Evolutionary conservation across 2,797 vertebrate genomes (phyloP).

Genomic region (Poeciliopsis gracilis): DNA sequence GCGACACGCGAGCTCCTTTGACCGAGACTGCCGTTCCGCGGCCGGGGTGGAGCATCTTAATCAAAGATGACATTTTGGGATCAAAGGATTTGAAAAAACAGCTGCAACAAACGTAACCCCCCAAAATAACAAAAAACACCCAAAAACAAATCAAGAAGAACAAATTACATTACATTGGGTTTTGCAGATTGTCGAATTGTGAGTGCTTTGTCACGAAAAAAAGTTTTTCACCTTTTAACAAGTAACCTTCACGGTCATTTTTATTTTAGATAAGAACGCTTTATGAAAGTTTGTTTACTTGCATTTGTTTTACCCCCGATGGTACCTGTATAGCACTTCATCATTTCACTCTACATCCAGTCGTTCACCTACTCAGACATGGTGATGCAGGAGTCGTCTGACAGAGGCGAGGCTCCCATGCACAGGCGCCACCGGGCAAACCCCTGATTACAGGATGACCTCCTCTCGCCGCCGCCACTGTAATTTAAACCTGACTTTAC

Average conservation of each 20-base stretch:
- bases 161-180: background rate
- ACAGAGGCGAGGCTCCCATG: too few species aligned
- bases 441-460: too few species aligned
- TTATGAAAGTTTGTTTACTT: background rate
- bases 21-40: slow-evolving; percentile 1
- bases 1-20: background rate
- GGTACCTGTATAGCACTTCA: too few species aligned
- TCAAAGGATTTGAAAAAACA: background rate
- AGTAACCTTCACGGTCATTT: background rate
- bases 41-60: background rate
- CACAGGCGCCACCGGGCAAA: too few species aligned
- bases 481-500: too few species aligned
- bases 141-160: too few species aligned
- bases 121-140: background rate
- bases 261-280: background rate
- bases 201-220: background rate
- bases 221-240: background rate
- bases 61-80: background rate
- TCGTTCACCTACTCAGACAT: too few species aligned
- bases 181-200: background rate
- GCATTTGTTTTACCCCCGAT: too few species aligned
- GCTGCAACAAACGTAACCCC: background rate
- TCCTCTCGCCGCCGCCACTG: too few species aligned
- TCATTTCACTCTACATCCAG: too few species aligned
- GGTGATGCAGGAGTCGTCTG: too few species aligned